A percentile compares a stretch with the other conserved stretches of the same genome.
These are phyloP conservation scores for Irena cyanogastra DNA, from an alignment of 2,113 vertebrate species.

Conservation along the genomic window DNA sequence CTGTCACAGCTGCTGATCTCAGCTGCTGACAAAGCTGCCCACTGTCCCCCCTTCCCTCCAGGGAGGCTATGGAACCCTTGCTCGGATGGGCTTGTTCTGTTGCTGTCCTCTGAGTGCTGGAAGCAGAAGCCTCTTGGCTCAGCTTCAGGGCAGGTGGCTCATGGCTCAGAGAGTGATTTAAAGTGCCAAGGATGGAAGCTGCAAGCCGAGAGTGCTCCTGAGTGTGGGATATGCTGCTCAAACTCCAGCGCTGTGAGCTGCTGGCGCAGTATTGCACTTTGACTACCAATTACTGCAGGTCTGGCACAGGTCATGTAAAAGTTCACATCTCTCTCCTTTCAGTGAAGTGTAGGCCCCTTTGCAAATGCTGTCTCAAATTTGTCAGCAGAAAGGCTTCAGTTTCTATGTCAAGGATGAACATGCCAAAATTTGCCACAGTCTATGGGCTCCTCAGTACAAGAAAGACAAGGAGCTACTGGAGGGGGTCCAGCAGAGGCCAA, in stretches of 20 bases:
- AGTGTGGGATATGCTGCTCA: rapidly evolving
- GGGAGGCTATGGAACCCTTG: background rate
- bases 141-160: background rate
- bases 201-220: background rate
- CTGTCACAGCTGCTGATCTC: background rate
- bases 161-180: background rate
- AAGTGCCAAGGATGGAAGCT: background rate
- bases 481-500: background rate
- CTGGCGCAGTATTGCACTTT: background rate
- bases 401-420: background rate
- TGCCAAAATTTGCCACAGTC: background rate
- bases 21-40: background rate
- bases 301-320: background rate
- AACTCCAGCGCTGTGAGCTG: background rate
- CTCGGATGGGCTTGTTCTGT: background rate
- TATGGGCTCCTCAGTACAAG: background rate
- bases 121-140: background rate
- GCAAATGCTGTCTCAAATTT: background rate
- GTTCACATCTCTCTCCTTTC: background rate
- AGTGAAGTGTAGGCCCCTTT: background rate
- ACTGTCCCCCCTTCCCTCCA: background rate
- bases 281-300: background rate
- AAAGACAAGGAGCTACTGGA: background rate
- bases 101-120: background rate
- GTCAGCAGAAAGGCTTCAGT: background rate